These are phyloP conservation scores for Lumbricus terrestris DNA, from an alignment of 2,888 invertebrate genomes.

Conservation along the genomic window DNA sequence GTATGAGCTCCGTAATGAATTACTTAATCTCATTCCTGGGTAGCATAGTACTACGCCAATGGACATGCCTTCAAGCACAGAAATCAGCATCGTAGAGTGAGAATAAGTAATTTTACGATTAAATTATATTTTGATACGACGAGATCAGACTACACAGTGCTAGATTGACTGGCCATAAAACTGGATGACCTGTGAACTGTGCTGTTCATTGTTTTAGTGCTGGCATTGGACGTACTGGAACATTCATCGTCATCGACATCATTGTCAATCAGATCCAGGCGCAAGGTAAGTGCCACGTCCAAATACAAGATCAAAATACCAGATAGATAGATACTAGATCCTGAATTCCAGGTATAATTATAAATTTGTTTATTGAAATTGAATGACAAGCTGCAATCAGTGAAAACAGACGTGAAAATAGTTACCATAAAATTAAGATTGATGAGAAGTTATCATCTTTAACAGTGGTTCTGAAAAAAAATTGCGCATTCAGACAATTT, in stretches of 20 bases:
- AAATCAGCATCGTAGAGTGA: too few relatives aligned
- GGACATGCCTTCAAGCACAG: too few relatives aligned
- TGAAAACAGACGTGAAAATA: too few relatives aligned
- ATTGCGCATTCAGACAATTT: too few relatives aligned
- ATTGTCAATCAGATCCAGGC: constrained; percentile 91
- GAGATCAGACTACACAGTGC: not conserved
- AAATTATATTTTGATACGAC: not conserved
- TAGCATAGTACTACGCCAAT: too few relatives aligned
- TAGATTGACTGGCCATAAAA: not conserved
- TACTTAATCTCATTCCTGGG: too few relatives aligned
- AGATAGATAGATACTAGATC: not conserved
- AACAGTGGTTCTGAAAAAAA: too few relatives aligned
- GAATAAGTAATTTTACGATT: not conserved
- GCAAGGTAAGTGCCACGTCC: constrained; percentile 66
- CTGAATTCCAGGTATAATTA: not conserved
- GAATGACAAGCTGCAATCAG: too few relatives aligned
- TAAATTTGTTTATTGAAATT: too few relatives aligned
- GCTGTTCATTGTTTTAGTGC: constrained; percentile 64
- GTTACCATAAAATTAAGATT: too few relatives aligned
- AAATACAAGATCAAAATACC: not conserved
- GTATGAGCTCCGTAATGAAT: too few relatives aligned
- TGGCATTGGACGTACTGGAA: constrained; percentile 96
- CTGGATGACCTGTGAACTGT: not conserved
- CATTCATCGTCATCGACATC: constrained; percentile 98
- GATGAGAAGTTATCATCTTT: too few relatives aligned